Evolutionary conservation across 2,797 vertebrate genomes (phyloP).

Genomic region (Myotis myotis): DNA sequence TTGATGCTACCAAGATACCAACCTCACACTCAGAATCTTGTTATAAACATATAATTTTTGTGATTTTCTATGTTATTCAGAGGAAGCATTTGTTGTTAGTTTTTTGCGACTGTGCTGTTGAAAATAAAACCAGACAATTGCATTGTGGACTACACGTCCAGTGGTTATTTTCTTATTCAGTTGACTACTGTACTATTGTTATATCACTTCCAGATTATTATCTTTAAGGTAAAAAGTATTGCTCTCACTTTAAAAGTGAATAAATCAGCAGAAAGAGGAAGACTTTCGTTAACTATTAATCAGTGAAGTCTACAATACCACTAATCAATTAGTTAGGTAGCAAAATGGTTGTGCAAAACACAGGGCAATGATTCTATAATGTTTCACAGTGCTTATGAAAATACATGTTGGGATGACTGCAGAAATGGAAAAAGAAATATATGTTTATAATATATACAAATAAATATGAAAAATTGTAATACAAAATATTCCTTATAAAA

Average conservation of each 20-base stretch:
- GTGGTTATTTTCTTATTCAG: background rate
- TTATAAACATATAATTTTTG: background rate
- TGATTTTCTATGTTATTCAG: background rate
- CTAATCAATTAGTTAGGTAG: background rate
- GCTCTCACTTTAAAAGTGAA: background rate
- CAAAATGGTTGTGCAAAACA: background rate
- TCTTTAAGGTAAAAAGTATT: constrained; percentile 31
- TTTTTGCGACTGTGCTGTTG: background rate
- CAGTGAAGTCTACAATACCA: background rate
- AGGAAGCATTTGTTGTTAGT: background rate
- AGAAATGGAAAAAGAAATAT: background rate
- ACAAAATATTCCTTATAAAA: background rate
- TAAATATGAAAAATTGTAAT: background rate
- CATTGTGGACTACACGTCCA: background rate
- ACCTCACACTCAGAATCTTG: background rate
- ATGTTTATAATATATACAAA: background rate
- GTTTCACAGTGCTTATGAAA: background rate
- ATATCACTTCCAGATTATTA: background rate
- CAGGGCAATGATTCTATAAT: background rate
- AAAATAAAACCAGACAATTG: background rate
- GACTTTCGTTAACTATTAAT: background rate
- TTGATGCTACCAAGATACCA: background rate
- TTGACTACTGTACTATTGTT: background rate
- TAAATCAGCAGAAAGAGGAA: background rate
- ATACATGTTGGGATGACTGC: background rate